Evolutionary conservation across 2,113 vertebrate species (phyloP).

Genomic region (Engystomops pustulosus): DNA sequence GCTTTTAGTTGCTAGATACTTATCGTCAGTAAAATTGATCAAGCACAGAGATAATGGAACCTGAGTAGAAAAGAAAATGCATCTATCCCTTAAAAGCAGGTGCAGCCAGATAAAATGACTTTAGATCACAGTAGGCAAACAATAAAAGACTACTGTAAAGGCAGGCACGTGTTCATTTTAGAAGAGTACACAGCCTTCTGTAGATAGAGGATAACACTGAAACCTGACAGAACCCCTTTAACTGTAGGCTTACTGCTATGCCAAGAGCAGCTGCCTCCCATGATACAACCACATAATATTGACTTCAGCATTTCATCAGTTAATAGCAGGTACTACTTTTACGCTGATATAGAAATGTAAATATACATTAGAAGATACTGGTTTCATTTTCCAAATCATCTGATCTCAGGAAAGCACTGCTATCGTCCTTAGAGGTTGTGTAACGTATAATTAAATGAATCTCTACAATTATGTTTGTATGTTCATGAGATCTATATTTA

Average conservation of each 20-base stretch:
- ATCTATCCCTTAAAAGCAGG: neutral
- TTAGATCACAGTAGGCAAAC: neutral
- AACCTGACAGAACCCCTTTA: too few species aligned
- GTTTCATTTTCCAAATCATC: neutral
- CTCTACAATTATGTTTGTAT: slow-evolving; percentile 10
- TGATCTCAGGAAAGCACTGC: neutral
- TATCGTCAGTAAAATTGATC: neutral
- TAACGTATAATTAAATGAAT: slow-evolving; percentile 25
- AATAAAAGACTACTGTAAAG: too few species aligned
- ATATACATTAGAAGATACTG: neutral
- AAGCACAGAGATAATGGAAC: neutral
- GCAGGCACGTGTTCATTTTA: too few species aligned
- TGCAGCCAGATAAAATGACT: neutral
- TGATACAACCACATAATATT: neutral
- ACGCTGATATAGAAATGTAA: neutral
- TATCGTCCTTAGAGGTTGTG: neutral
- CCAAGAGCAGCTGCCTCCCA: too few species aligned
- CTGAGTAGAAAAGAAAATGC: neutral
- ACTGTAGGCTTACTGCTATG: too few species aligned
- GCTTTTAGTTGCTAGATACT: neutral
- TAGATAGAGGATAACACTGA: too few species aligned
- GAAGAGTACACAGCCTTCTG: too few species aligned
- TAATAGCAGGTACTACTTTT: neutral
- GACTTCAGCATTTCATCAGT: neutral
- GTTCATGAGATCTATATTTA: slow-evolving; percentile 1